A percentile compares a stretch with the other conserved stretches of the same genome.
These are phyloP conservation scores for Paracanthobrama guichenoti DNA, from an alignment of 2,113 vertebrate genomes.

Conservation along the genomic window DNA sequence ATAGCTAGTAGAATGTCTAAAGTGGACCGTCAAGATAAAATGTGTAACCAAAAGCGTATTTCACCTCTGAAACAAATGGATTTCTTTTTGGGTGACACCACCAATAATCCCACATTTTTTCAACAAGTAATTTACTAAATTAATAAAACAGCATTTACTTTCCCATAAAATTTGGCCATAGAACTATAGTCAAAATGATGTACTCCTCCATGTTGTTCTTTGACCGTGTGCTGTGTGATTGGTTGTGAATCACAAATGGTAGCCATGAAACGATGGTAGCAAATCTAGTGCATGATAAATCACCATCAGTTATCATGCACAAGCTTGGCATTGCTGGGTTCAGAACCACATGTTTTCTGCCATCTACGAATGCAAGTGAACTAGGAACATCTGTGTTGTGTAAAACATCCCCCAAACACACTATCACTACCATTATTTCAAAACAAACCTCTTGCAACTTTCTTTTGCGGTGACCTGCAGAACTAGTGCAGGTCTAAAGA, in stretches of 20 bases:
- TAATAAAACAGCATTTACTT: not conserved
- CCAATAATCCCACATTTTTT: not conserved
- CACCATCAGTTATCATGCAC: not conserved
- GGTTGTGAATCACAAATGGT: not conserved
- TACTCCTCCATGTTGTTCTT: not conserved
- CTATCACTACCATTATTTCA: slow-evolving; percentile 3
- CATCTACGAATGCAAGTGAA: not conserved
- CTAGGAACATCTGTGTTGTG: not conserved
- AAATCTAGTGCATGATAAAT: not conserved
- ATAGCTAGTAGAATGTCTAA: no score
- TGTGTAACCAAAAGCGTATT: not conserved
- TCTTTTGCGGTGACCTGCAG: slow-evolving; percentile 12
- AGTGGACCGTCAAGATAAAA: no score
- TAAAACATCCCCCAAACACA: not conserved
- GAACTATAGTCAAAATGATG: not conserved
- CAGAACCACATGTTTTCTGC: not conserved
- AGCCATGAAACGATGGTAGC: not conserved
- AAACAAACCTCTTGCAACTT: slow-evolving; percentile 23
- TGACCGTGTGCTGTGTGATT: not conserved
- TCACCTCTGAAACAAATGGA: not conserved
- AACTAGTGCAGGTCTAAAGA: slow-evolving; percentile 46
- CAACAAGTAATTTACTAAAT: not conserved
- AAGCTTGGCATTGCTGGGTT: not conserved
- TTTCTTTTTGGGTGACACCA: not conserved
- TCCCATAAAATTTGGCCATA: not conserved